A percentile compares a stretch with the other conserved stretches of the same genome.
Conservation (phyloP, 1,140 invertebrate species). For the Liolophura sinensis region DNA sequence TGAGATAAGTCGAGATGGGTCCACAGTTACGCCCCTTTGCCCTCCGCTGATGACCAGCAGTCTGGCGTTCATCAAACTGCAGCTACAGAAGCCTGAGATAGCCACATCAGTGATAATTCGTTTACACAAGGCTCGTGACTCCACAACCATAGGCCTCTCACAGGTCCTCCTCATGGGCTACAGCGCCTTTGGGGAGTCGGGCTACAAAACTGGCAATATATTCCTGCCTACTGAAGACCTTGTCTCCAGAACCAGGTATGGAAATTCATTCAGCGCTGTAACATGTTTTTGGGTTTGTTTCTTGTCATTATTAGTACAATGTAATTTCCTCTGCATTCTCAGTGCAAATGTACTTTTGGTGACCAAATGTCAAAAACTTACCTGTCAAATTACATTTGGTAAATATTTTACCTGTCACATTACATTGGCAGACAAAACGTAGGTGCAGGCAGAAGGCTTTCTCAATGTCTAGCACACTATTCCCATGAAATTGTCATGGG, state of each 20-base stretch:
- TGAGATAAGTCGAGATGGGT: slow-evolving; percentile 70
- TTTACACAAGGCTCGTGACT: slow-evolving; percentile 82
- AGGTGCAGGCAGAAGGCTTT: too few species aligned
- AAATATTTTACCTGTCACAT: neutral
- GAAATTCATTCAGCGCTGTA: neutral
- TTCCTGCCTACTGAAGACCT: slow-evolving; percentile 49
- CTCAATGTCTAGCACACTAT: too few species aligned
- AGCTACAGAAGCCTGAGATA: slow-evolving; percentile 79
- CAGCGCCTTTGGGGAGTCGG: slow-evolving; percentile 71
- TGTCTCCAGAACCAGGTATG: slow-evolving; percentile 46
- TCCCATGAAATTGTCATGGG: too few species aligned
- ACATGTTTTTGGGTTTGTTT: neutral
- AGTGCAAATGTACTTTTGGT: neutral
- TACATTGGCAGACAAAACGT: too few species aligned
- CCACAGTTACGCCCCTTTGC: slow-evolving; percentile 67
- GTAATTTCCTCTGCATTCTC: neutral
- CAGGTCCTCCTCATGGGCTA: slow-evolving; percentile 84
- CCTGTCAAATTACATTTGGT: neutral
- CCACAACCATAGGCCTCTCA: slow-evolving; percentile 82
- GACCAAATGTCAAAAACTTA: neutral
- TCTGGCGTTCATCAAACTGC: slow-evolving; percentile 81
- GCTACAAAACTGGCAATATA: slow-evolving; percentile 50
- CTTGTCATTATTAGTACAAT: neutral
- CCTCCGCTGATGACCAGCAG: slow-evolving; percentile 79
- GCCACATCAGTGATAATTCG: slow-evolving; percentile 65